A percentile compares a stretch with the other conserved stretches of the same genome.
Evolutionary conservation across 2,888 invertebrate genomes (phyloP).

Genomic region (Latrodectus hesperus): DNA sequence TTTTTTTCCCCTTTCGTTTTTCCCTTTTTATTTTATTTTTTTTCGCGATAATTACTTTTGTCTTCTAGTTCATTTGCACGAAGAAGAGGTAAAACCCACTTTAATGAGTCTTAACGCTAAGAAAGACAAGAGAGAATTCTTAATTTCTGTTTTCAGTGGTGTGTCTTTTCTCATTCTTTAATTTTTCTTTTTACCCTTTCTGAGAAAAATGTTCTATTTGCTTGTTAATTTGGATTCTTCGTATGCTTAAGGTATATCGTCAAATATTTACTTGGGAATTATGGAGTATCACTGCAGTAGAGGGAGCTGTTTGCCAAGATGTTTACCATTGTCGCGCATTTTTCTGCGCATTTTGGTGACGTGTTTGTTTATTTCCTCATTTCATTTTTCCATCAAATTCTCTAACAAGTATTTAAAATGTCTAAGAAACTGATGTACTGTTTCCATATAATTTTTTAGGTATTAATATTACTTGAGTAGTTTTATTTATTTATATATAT

Average conservation of each 20-base stretch:
- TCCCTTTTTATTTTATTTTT: conserved; percentile 2
- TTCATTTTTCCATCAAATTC: too few relatives aligned
- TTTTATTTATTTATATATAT: too few relatives aligned
- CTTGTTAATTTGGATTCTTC: conserved; percentile 66
- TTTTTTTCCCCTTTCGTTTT: conserved; percentile 12
- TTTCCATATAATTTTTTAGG: too few relatives aligned
- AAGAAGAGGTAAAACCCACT: conserved; percentile 8
- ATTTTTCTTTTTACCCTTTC: conserved; percentile 18
- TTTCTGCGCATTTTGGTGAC: too few relatives aligned
- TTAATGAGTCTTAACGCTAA: conserved; percentile 58
- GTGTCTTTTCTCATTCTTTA: neutral
- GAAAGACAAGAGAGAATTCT: neutral
- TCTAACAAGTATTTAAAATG: too few relatives aligned
- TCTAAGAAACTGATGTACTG: too few relatives aligned
- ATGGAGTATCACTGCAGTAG: neutral
- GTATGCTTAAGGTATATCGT: conserved; percentile 27
- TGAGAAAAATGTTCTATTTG: conserved; percentile 39
- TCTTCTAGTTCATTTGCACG: conserved; percentile 58
- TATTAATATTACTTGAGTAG: too few relatives aligned
- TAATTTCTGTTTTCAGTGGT: neutral
- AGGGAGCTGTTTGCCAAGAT: too few relatives aligned
- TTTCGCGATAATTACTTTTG: conserved; percentile 57
- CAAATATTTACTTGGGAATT: conserved; percentile 63
- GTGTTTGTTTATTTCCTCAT: too few relatives aligned
- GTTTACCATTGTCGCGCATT: too few relatives aligned